Percentiles rank a stretch among this genome's conserved stretches.
These are phyloP conservation scores for Papilio dardanus DNA, from an alignment of 1,140 invertebrate species.

Conservation along the genomic window DNA sequence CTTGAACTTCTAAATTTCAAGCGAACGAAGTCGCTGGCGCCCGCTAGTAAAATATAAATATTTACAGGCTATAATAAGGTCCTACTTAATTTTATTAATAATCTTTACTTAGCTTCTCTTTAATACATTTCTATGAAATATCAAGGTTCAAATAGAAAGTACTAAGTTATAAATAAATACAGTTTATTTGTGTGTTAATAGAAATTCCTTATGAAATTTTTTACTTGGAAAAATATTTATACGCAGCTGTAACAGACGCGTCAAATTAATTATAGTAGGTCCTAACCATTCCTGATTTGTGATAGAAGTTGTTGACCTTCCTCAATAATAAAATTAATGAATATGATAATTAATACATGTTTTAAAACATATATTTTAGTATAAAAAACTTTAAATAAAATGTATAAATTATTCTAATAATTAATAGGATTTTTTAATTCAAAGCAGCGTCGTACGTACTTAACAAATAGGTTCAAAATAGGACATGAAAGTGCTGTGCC, in stretches of 20 bases:
- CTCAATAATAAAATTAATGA: not conserved
- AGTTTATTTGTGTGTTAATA: not conserved
- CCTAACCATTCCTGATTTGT: not conserved
- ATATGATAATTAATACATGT: not conserved
- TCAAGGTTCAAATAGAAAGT: not conserved
- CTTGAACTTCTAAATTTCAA: too few relatives aligned
- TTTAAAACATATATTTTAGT: not conserved
- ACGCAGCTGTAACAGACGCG: not conserved
- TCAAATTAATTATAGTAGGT: not conserved
- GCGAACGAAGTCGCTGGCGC: too few relatives aligned
- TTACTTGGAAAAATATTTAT: not conserved
- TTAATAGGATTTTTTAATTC: not conserved
- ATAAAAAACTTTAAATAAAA: not conserved
- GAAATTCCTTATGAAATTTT: not conserved
- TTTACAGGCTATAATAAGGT: too few relatives aligned
- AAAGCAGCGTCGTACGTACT: conserved; percentile 39
- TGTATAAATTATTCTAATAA: not conserved
- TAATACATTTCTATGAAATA: not conserved
- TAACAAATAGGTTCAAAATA: conserved; percentile 61
- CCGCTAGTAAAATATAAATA: too few relatives aligned
- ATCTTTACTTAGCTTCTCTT: not conserved
- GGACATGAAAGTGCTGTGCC: conserved; percentile 64
- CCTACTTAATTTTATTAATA: not conserved
- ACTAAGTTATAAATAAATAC: not conserved
- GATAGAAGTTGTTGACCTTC: not conserved